These are phyloP conservation scores for Malthinus seriepunctatus DNA, from an alignment of 2,888 invertebrate genomes.

Conservation along the genomic window DNA sequence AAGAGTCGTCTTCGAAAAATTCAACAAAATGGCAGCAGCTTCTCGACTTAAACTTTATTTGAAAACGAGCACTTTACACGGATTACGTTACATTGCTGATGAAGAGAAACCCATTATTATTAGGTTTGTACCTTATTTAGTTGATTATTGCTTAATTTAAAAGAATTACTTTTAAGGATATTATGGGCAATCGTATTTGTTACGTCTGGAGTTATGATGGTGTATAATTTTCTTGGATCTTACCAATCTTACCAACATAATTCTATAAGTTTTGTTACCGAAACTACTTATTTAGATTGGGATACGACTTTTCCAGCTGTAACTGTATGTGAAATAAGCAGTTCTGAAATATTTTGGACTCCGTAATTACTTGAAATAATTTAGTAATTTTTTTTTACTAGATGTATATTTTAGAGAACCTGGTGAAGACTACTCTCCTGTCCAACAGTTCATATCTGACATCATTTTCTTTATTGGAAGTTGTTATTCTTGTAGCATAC, in stretches of 20 bases:
- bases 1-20: neutral
- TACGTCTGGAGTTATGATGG: conserved; percentile 53
- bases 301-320: conserved; percentile 66
- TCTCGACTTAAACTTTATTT: conserved; percentile 40
- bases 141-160: too few relatives aligned
- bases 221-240: conserved; percentile 57
- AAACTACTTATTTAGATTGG: conserved; percentile 65
- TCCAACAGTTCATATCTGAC: conserved; percentile 51
- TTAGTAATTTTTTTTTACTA: neutral
- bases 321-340: conserved; percentile 60
- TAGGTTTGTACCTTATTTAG: conserved; percentile 36
- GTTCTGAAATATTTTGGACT: conserved; percentile 48
- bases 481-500: conserved; percentile 54
- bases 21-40: neutral
- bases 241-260: conserved; percentile 59
- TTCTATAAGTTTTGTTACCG: conserved; percentile 56
- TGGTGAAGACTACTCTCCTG: conserved; percentile 33
- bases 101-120: conserved; percentile 37
- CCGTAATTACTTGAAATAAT: conserved; percentile 29
- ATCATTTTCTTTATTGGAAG: conserved; percentile 56
- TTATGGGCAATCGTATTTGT: conserved; percentile 60
- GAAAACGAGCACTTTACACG: conserved; percentile 47
- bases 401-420: conserved; percentile 31
- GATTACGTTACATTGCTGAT: conserved; percentile 46
- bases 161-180: conserved; percentile 51